phyloP scores from a whole-genome alignment of 2,888 invertebrate genomes.

The Ectemnius lituratus region DNA sequence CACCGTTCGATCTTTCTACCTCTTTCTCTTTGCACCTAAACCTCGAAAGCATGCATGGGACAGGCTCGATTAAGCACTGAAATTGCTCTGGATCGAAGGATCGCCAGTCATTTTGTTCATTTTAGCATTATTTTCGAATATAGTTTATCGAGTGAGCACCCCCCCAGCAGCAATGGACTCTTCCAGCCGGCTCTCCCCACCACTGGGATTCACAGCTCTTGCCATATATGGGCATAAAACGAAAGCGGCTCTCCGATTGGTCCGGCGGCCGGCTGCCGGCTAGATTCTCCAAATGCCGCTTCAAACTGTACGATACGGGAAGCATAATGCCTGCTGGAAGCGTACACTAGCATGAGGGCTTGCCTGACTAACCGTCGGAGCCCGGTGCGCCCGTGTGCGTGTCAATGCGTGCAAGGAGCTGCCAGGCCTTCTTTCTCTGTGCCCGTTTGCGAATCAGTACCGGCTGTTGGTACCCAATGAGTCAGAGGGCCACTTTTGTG shows the following conservation, averaged over 20 bases:
- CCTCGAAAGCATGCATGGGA: background rate
- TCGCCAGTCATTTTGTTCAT: constrained; percentile 21
- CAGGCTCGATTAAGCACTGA: background rate
- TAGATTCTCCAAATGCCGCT: constrained; percentile 78
- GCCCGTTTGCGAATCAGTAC: constrained; percentile 42
- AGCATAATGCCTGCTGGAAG: constrained; percentile 67
- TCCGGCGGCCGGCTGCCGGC: constrained; percentile 80
- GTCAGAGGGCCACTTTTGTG: constrained; percentile 48
- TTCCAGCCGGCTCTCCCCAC: constrained; percentile 78
- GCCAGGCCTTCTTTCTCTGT: constrained; percentile 21
- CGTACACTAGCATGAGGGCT: constrained; percentile 67
- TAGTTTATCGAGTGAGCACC: constrained; percentile 38
- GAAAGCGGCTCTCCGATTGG: constrained; percentile 84
- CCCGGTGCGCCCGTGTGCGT: constrained; percentile 36
- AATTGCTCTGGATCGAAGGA: background rate
- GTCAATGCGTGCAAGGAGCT: constrained; percentile 28
- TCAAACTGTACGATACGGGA: constrained; percentile 75
- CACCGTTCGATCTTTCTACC: constrained; percentile 13
- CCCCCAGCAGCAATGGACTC: constrained; percentile 69
- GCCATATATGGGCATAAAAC: constrained; percentile 91
- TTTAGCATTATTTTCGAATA: constrained; percentile 31
- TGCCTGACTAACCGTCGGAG: constrained; percentile 70
- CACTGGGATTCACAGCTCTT: constrained; percentile 82
- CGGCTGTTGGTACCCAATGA: constrained; percentile 55
- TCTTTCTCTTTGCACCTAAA: constrained; percentile 13